These are phyloP conservation scores for Mormyrus lacerda DNA, from an alignment of 2,113 vertebrate genomes.

Conservation along the genomic window DNA sequence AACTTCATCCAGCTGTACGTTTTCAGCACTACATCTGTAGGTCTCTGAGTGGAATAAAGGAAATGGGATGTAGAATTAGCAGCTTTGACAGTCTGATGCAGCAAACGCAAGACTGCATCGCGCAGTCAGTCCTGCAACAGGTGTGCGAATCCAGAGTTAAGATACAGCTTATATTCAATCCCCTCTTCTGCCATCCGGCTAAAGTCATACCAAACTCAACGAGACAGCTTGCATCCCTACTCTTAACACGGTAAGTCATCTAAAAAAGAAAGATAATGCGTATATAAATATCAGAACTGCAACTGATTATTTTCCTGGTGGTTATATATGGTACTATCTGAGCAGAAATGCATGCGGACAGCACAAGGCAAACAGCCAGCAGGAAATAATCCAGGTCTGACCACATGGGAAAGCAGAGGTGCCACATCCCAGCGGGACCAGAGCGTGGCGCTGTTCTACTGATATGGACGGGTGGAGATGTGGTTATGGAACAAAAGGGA, in stretches of 20 bases:
- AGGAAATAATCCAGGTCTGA: neutral
- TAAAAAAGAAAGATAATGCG: neutral
- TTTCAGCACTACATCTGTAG: neutral
- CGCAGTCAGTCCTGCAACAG: neutral
- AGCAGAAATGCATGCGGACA: neutral
- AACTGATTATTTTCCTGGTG: neutral
- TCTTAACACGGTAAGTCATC: neutral
- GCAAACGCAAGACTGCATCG: neutral
- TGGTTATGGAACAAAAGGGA: neutral
- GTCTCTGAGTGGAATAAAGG: neutral
- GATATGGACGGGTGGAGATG: neutral
- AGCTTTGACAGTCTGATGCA: neutral
- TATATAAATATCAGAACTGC: neutral
- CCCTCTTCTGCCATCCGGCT: neutral
- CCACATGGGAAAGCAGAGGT: neutral
- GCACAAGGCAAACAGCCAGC: neutral
- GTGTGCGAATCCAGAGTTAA: neutral
- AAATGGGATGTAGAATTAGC: neutral
- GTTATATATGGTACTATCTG: neutral
- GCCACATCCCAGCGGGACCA: neutral
- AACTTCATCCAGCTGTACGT: neutral
- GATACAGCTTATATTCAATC: neutral
- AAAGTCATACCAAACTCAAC: neutral
- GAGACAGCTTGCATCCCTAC: neutral
- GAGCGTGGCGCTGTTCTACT: neutral